Base-by-base conservation (phyloP, 2,797 vertebrate species). In the Squalus acanthias region DNA sequence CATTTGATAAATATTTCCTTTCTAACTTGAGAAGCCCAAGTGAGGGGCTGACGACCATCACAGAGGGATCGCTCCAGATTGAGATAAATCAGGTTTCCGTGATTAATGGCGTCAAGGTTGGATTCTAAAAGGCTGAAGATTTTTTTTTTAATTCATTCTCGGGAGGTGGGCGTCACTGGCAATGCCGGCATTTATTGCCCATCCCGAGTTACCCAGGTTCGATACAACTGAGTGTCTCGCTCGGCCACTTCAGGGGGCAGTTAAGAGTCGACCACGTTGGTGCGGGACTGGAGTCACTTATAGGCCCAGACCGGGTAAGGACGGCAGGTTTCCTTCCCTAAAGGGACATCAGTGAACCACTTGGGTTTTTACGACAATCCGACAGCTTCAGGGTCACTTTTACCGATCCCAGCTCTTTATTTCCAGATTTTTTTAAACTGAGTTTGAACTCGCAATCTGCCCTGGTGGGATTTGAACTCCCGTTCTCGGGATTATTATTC, bases 361-460 rank as follows among this genome's bases (percentile, higher is more conserved):
- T 67, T 67, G 17, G 20, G 1, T 24, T 69, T 85, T 69, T 39
- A 93, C 65, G 26, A 69, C 20, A 2, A 4, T 69, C 20, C 33
- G 2, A 22, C 17, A 69, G 2, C 9, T 69, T 69, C 33, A 46
- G 24, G 91, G 63, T 93, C 91, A 69, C 24, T 12, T 46, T 46
- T 69, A 46, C 63, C 69, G 91, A 22, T 7, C 3, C 17, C 20
- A 3, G 91, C 17, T 57, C 26, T 91, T 67, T 67, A 20, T 2
- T 69, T 93, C 91, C 65, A 67, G 91, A 69, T 93, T 93, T 26
- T 93, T 6, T 67, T 24, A 69, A 93, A 67, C 91, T 93, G 91
- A 69, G 46, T 93, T 69, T 93, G 91, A 93, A 67, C 91, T 69
- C 65, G 20, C n/a, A 46, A 67, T 46, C 17, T 93, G 63, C 65